phyloP scores from a whole-genome alignment of 2,113 vertebrate genomes.

The Mola mola region DNA sequence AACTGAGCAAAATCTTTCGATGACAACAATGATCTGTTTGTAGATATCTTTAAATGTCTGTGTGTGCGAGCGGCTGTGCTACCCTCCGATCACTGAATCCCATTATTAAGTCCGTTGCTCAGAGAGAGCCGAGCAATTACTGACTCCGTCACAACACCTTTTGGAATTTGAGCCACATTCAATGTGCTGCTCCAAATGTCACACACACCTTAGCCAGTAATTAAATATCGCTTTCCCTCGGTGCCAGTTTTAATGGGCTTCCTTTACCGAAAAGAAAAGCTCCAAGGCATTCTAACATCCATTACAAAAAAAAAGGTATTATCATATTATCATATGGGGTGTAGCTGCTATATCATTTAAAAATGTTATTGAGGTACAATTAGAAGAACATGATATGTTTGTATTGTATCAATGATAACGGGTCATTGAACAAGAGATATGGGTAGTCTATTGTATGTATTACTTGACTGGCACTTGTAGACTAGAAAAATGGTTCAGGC shows the following conservation, averaged over 20 bases:
- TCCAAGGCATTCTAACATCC: conserved; percentile 38
- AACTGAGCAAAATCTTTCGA: not conserved
- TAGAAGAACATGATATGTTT: conserved; percentile 23
- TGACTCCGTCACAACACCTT: conserved; percentile 79
- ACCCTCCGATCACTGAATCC: conserved; percentile 57
- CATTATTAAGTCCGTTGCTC: conserved; percentile 73
- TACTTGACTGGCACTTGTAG: not conserved
- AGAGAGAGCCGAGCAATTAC: conserved; percentile 79
- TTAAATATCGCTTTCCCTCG: conserved; percentile 66
- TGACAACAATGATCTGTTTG: not conserved
- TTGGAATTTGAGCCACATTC: conserved; percentile 78
- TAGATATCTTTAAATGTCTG: not conserved
- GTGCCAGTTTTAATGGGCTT: conserved; percentile 62
- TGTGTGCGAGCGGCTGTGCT: not conserved
- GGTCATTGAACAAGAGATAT: conserved; percentile 6
- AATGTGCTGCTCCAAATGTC: conserved; percentile 79
- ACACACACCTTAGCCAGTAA: conserved; percentile 71
- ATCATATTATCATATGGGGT: conserved; percentile 30
- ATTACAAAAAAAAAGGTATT: conserved; percentile 2
- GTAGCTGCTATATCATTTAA: conserved; percentile 35
- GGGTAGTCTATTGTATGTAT: not conserved
- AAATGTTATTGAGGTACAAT: conserved; percentile 30
- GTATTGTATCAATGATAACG: conserved; percentile 10
- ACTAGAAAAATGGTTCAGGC: not conserved
- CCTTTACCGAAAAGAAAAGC: conserved; percentile 47